Evolutionary conservation across 2,113 vertebrate species (phyloP), one percentile per base, ranked within the genome.

Genomic region (Alethe diademata): DNA sequence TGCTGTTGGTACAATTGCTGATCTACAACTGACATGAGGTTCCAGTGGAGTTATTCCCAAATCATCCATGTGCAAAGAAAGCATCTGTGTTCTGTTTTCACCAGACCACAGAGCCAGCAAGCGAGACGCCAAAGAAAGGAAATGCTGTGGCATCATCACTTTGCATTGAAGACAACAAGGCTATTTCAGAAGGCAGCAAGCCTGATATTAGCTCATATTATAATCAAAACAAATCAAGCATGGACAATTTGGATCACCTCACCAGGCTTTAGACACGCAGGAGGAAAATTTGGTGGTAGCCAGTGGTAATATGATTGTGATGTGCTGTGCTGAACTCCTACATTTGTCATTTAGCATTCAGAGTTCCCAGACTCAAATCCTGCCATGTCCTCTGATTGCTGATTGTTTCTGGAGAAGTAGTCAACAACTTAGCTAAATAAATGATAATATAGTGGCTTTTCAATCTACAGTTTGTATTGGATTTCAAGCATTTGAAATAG

Each of bases 31-130:
- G 91, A 96, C 72, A 38, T 11, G 89, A 93, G 78, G 73, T 87
- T 97, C 91, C 94, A 95, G 1, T 57, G 80, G 83, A 96, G 89
- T 93, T 94, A 95, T 95, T 96, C 89, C 84, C 83, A 97, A 85
- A 96, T 65, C 96, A 96, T 93, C 86, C 95, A 96, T 95, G 95
- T 96, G 96, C 83, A 93, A 95, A 96, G 86, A 85, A 64, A 96
- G 91, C 96, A 97, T 96, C 96, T 97, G 96, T 81, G 96, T 85
- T 92, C 89, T 81, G 76, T 78, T 96, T 95, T 60, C 86, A 95
- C 43, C 78, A 91, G 76, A 61, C 69, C 70, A 57, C 16, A 29
- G 51, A 1, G 76, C 25, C 60, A 64, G 69, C 33, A 67, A 92
- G 64, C 5, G 47, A 64, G 48, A 35, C 0, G 5, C 76, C 72